These are phyloP conservation scores for Drosophila arizonae DNA, from an alignment of 1,140 invertebrate species.

Conservation along the genomic window DNA sequence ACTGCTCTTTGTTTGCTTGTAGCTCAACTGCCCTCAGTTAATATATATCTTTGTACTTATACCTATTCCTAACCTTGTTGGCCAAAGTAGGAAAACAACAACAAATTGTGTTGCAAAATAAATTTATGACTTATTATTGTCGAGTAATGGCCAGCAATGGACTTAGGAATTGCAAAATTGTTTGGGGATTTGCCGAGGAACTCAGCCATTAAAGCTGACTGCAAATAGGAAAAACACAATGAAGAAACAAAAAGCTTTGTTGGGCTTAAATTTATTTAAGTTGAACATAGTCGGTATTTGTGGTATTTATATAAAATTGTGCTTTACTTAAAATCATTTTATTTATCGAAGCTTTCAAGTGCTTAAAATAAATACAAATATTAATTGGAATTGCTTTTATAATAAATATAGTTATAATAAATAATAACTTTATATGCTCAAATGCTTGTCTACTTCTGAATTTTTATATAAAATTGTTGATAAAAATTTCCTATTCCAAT, in stretches of 20 bases:
- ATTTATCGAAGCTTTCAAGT: too few species aligned
- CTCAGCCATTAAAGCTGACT: slow-evolving; percentile 4
- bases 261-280: neutral
- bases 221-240: slow-evolving; percentile 2
- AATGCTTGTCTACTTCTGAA: too few species aligned
- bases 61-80: slow-evolving; percentile 54
- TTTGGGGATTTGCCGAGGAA: slow-evolving; percentile 17
- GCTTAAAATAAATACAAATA: too few species aligned
- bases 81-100: slow-evolving; percentile 42
- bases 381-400: too few species aligned
- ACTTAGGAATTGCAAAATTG: slow-evolving; percentile 25
- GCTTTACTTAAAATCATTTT: too few species aligned
- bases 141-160: slow-evolving; percentile 22
- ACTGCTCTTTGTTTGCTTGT: slow-evolving; percentile 48
- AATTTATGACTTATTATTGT: slow-evolving; percentile 74
- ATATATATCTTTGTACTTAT: slow-evolving; percentile 23
- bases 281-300: neutral
- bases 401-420: too few species aligned
- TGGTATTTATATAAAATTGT: too few species aligned
- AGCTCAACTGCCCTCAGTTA: slow-evolving; percentile 23
- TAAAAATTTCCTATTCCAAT: too few species aligned
- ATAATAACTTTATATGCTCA: too few species aligned
- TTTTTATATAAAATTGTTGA: too few species aligned
- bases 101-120: slow-evolving; percentile 49
- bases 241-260: neutral